Evolutionary conservation across 1,140 invertebrate genomes (phyloP).

Genomic region (Lepidurus packardi): DNA sequence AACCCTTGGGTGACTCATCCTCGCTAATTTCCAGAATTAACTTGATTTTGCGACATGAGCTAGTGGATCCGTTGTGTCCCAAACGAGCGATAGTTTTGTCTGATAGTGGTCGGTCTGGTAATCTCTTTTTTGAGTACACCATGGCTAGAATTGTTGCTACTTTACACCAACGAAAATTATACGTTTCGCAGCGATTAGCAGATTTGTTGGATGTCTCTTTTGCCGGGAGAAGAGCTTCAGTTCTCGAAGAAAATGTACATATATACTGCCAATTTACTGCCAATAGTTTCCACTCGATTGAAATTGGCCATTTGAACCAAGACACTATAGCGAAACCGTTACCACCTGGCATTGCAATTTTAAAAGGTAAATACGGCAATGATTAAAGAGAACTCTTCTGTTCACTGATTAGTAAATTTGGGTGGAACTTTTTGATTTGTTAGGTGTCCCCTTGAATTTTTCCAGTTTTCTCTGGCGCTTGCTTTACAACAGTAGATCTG

Average conservation of each 20-base stretch:
- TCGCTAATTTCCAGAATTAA: background rate
- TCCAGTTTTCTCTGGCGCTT: background rate
- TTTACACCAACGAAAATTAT: background rate
- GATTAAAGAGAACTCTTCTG: background rate
- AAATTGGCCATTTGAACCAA: background rate
- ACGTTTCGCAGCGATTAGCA: background rate
- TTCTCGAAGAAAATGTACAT: background rate
- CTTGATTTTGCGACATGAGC: background rate
- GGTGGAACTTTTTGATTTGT: background rate
- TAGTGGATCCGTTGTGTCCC: background rate
- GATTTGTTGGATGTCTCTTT: background rate
- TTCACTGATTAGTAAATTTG: background rate
- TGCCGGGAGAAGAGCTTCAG: background rate
- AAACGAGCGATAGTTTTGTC: background rate
- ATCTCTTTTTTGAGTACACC: background rate
- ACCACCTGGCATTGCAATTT: background rate
- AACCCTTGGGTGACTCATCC: background rate
- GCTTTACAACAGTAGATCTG: background rate
- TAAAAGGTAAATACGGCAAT: background rate
- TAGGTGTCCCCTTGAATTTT: background rate
- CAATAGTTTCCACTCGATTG: background rate
- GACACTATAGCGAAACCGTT: background rate
- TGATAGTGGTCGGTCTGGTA: background rate
- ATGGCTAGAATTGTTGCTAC: background rate
- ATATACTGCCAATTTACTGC: background rate